Conservation (phyloP, 2,113 vertebrate genomes). For the Nannospalax galili region DNA sequence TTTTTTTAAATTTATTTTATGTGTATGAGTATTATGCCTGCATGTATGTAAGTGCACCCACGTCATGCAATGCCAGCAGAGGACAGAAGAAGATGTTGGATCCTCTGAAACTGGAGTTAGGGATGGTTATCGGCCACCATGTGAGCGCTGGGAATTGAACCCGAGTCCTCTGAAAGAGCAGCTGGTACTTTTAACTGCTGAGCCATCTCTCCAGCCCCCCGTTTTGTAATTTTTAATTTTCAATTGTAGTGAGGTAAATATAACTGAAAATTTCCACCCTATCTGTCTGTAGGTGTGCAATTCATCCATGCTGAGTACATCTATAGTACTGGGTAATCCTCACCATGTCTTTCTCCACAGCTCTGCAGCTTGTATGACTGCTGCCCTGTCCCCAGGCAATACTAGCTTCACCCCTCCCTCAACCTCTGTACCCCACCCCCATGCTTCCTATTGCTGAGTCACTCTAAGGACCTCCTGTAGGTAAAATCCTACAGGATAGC, state of each 20-base stretch:
- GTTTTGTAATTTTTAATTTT: background rate
- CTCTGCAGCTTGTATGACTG: background rate
- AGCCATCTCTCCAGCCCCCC: background rate
- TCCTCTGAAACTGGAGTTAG: no score
- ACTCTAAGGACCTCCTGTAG: rapidly evolving
- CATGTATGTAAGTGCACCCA: no score
- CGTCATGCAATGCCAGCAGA: no score
- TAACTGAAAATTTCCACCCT: rapidly evolving
- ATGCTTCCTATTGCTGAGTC: rapidly evolving
- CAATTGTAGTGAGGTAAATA: background rate
- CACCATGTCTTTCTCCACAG: rapidly evolving
- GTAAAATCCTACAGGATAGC: rapidly evolving
- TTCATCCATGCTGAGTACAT: rapidly evolving
- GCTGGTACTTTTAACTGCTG: background rate
- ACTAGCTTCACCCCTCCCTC: rapidly evolving
- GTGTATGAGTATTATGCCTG: no score
- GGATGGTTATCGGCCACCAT: no score
- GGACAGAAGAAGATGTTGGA: no score
- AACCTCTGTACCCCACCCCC: no score
- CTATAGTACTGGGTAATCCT: rapidly evolving
- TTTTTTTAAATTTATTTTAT: no score
- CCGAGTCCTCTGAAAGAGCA: background rate
- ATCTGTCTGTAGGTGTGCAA: rapidly evolving
- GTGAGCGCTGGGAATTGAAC: background rate
- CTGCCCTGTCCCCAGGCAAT: background rate